Evolutionary conservation across 2,113 vertebrate species (phyloP).

Genomic region (pig (Sus scrofa)): DNA sequence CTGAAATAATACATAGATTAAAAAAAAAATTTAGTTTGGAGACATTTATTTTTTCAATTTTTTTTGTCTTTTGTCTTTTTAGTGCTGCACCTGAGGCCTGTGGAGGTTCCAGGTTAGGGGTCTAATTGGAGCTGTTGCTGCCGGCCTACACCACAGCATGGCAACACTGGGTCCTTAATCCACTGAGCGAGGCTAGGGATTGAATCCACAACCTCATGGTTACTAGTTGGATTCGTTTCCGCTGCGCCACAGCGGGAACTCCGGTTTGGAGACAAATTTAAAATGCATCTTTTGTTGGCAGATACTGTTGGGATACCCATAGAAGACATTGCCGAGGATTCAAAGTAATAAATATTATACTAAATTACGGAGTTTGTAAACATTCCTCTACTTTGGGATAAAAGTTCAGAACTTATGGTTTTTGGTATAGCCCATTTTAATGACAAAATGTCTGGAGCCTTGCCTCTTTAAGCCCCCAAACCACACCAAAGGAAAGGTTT

Average conservation of each 20-base stretch:
- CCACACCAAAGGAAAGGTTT: not conserved
- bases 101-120: too few species aligned
- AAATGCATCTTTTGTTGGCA: not conserved
- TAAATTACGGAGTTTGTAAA: not conserved
- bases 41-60: too few species aligned
- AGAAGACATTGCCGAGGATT: slow-evolving; percentile 15
- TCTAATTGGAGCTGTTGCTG: too few species aligned
- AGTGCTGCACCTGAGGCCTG: too few species aligned
- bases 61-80: too few species aligned
- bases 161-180: too few species aligned
- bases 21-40: not conserved
- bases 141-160: too few species aligned
- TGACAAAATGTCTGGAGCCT: not conserved
- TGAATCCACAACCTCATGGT: too few species aligned
- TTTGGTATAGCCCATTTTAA: slow-evolving; percentile 6
- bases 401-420: not conserved
- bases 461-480: not conserved
- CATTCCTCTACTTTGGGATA: not conserved
- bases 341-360: not conserved
- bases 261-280: not conserved
- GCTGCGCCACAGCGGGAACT: too few species aligned
- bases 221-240: too few species aligned
- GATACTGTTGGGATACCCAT: not conserved
- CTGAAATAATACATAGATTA: not conserved
- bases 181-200: too few species aligned